Percentiles rank a stretch among this genome's conserved stretches.
Evolutionary conservation across 2,888 invertebrate species (phyloP).

Genomic region (Drosophila borborema): DNA sequence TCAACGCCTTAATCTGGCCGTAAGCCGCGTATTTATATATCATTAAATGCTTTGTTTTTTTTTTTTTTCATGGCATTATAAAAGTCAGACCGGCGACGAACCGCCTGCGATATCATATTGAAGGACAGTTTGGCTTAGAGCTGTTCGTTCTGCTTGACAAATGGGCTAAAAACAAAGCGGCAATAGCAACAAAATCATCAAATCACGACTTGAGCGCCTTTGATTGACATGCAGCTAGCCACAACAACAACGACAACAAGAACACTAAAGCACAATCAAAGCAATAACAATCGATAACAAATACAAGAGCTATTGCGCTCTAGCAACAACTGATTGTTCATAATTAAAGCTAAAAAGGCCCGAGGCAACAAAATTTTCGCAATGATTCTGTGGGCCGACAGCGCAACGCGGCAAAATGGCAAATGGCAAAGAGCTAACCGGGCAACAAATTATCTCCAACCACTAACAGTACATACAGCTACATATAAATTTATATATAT

Average conservation of each 20-base stretch:
- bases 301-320: slow-evolving; percentile 7
- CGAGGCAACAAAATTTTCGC: slow-evolving; percentile 68
- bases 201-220: slow-evolving; percentile 76
- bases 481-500: slow-evolving; percentile 3
- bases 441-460: slow-evolving; percentile 66
- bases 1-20: slow-evolving; percentile 23
- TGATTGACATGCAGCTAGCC: slow-evolving; percentile 70
- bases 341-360: slow-evolving; percentile 70
- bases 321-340: slow-evolving; percentile 67
- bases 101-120: slow-evolving; percentile 23
- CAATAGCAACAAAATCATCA: slow-evolving; percentile 67
- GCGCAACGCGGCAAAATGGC: slow-evolving; percentile 28
- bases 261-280: background rate
- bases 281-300: slow-evolving; percentile 21
- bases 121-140: slow-evolving; percentile 57
- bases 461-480: slow-evolving; percentile 44
- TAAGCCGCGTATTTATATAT: slow-evolving; percentile 50
- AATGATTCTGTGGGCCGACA: slow-evolving; percentile 63
- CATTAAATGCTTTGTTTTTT: slow-evolving; percentile 58
- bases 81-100: slow-evolving; percentile 23
- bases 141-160: slow-evolving; percentile 58
- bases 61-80: slow-evolving; percentile 39
- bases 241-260: slow-evolving; percentile 15
- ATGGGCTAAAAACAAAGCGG: slow-evolving; percentile 29
- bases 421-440: slow-evolving; percentile 42